These are phyloP conservation scores for Typhlichthys subterraneus DNA, from an alignment of 2,797 vertebrate genomes.

Conservation along the genomic window DNA sequence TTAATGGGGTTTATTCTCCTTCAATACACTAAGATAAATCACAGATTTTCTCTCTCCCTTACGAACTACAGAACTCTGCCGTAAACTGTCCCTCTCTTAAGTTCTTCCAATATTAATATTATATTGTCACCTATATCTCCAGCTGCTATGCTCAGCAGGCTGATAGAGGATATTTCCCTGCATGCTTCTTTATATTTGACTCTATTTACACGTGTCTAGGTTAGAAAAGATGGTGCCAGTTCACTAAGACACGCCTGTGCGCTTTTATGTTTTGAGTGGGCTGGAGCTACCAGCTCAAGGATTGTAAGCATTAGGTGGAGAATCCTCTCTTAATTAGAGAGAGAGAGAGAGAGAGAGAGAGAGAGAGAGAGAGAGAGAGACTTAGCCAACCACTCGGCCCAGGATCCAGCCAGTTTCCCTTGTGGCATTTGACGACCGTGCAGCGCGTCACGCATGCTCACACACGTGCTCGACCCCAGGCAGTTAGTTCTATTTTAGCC, in stretches of 20 bases:
- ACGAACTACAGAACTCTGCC: not conserved
- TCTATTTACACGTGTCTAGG: slow-evolving; percentile 33
- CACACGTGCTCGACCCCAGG: slow-evolving; percentile 42
- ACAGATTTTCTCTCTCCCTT: not conserved
- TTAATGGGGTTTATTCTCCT: not conserved
- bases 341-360: slow-evolving; percentile 21
- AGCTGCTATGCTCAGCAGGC: slow-evolving; percentile 27
- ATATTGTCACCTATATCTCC: slow-evolving; percentile 30
- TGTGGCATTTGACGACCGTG: slow-evolving; percentile 17
- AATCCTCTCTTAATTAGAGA: slow-evolving; percentile 54
- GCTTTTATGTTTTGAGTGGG: slow-evolving; percentile 41
- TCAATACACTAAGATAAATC: not conserved
- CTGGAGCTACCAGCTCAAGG: slow-evolving; percentile 49
- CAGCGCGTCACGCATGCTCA: slow-evolving; percentile 42
- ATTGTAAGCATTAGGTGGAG: slow-evolving; percentile 49
- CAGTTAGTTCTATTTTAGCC: slow-evolving; percentile 25
- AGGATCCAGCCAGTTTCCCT: slow-evolving; percentile 32
- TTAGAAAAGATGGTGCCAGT: slow-evolving; percentile 61
- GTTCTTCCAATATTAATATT: slow-evolving; percentile 34
- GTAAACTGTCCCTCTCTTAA: slow-evolving; percentile 11
- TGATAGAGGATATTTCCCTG: slow-evolving; percentile 39
- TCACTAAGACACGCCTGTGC: slow-evolving; percentile 32
- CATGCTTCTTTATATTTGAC: slow-evolving; percentile 51
- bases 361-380: slow-evolving; percentile 8
- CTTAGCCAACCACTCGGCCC: slow-evolving; percentile 29